These are phyloP conservation scores for Ginglymostoma cirratum DNA, from an alignment of 2,113 vertebrate species.

Conservation along the genomic window DNA sequence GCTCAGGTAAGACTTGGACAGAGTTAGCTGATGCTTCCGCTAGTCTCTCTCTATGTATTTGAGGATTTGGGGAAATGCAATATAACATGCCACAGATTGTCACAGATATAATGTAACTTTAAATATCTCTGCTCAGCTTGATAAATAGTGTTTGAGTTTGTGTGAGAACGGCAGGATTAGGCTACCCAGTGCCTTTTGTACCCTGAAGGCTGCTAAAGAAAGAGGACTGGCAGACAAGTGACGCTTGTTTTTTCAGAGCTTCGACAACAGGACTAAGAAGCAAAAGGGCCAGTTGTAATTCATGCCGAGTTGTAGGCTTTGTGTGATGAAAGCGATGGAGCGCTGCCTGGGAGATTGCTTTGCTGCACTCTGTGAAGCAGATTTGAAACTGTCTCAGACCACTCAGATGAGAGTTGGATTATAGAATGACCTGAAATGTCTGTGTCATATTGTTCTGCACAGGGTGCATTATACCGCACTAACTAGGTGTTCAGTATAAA, in stretches of 20 bases:
- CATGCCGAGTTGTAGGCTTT: conserved; percentile 96
- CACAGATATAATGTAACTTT: conserved; percentile 39
- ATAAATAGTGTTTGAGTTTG: conserved; percentile 36
- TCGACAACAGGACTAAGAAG: conserved; percentile 75
- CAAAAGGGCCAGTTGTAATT: conserved; percentile 95
- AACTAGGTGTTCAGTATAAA: conserved; percentile 87
- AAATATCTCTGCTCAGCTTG: conserved; percentile 52
- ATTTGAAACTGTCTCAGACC: conserved; percentile 96
- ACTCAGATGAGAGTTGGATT: conserved; percentile 99
- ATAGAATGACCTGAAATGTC: conserved; percentile 98
- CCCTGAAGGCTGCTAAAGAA: conserved; percentile 51
- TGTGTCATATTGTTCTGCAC: conserved; percentile 94
- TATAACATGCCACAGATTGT: background rate
- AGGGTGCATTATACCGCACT: conserved; percentile 90
- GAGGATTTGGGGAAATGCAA: conserved; percentile 5
- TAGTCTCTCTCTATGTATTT: conserved; percentile 6
- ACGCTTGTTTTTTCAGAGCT: conserved; percentile 66
- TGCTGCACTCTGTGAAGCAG: conserved; percentile 97
- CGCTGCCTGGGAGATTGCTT: conserved; percentile 99
- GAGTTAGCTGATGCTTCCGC: conserved; percentile 32
- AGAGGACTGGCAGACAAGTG: conserved; percentile 68
- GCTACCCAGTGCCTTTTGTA: conserved; percentile 57
- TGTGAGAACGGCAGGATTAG: conserved; percentile 58
- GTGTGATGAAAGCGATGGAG: conserved; percentile 97
- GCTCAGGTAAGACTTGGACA: conserved; percentile 45